Conservation (phyloP, 2,113 vertebrate species). For the Cacatua alba region DNA sequence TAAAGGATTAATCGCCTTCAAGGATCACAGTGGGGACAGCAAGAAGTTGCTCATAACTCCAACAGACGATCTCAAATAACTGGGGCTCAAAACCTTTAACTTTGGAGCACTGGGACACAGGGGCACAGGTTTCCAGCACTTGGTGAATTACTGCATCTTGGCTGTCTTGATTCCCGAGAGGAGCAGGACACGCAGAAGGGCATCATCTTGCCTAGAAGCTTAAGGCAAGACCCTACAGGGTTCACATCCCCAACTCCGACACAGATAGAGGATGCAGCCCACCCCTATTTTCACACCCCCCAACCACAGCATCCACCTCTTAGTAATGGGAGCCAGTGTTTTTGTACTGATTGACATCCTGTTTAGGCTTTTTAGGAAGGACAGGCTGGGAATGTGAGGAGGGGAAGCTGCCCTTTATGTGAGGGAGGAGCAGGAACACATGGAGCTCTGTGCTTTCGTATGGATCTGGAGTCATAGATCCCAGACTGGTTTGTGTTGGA, state of each 20-base stretch:
- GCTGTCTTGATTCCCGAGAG: background rate
- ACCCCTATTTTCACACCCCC: background rate
- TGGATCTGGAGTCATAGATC: background rate
- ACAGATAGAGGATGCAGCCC: background rate
- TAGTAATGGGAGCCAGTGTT: background rate
- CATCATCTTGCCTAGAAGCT: background rate
- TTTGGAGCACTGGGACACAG: accelerated
- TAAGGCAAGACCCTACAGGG: background rate
- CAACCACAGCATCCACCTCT: background rate
- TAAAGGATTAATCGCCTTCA: background rate
- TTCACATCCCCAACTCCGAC: accelerated
- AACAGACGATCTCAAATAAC: background rate
- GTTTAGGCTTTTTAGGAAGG: background rate
- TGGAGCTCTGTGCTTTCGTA: background rate
- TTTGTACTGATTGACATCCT: background rate
- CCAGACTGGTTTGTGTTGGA: background rate
- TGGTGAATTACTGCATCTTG: background rate
- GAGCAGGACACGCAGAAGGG: background rate
- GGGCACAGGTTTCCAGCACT: background rate
- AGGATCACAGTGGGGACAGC: background rate
- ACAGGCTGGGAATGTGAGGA: background rate
- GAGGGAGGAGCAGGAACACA: background rate
- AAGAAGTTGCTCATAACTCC: background rate
- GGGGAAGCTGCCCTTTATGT: background rate
- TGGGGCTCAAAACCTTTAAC: background rate